phyloP scores from a whole-genome alignment of 2,113 vertebrate genomes.

The Psittacus erithacus region DNA sequence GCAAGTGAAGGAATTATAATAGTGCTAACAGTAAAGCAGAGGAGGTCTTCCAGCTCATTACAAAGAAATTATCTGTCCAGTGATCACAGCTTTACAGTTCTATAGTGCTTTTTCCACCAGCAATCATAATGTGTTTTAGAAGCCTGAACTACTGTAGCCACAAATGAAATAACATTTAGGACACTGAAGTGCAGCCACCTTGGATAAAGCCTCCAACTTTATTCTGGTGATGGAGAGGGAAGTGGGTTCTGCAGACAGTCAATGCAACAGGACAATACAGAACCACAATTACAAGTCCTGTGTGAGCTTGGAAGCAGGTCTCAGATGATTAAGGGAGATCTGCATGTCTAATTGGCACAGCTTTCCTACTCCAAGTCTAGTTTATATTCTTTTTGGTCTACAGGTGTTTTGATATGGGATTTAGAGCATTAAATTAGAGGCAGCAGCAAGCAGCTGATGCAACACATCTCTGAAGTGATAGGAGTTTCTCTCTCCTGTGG shows the following conservation, averaged over 20 bases:
- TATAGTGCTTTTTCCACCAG: not conserved
- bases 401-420: conserved; percentile 31
- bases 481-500: not conserved
- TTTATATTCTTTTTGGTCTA: conserved; percentile 13
- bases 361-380: not conserved
- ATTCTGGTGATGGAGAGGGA: not conserved
- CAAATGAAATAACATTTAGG: not conserved
- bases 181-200: not conserved
- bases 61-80: not conserved
- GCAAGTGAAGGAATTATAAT: not conserved
- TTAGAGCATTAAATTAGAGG: conserved; percentile 37
- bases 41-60: not conserved
- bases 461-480: not conserved
- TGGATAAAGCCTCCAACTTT: not conserved
- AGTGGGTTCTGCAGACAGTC: not conserved
- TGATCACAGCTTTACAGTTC: not conserved
- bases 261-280: not conserved
- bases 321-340: not conserved
- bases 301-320: not conserved
- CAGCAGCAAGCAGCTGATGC: conserved; percentile 30
- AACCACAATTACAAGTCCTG: not conserved
- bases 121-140: not conserved
- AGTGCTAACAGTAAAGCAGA: not conserved
- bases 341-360: conserved; percentile 20
- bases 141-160: not conserved